Evolutionary conservation across 1,140 invertebrate species (phyloP).

Genomic region (Solenopsis fugax): DNA sequence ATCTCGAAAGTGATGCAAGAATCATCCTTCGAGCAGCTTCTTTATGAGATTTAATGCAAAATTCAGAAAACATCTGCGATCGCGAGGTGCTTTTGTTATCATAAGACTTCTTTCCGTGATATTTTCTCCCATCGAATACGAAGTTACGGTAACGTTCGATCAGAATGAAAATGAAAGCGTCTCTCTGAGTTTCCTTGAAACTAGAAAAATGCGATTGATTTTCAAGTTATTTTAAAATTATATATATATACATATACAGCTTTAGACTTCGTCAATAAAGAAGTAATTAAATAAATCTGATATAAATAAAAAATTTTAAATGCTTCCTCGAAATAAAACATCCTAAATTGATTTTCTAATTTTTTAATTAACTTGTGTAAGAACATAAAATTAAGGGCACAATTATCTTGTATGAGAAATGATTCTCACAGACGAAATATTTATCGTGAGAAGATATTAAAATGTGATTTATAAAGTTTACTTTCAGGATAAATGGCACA

Average conservation of each 20-base stretch:
- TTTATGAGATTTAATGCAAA: constrained; percentile 6
- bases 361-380: neutral
- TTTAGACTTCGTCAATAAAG: constrained; percentile 15
- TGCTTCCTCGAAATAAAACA: neutral
- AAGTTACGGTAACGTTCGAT: neutral
- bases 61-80: constrained; percentile 13
- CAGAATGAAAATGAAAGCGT: neutral
- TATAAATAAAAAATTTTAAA: neutral
- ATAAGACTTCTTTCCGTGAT: neutral
- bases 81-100: neutral
- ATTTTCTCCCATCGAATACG: neutral
- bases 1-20: constrained; percentile 31
- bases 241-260: neutral
- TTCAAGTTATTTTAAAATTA: constrained; percentile 4
- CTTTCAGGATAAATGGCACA: constrained; percentile 50
- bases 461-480: constrained; percentile 4
- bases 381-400: neutral
- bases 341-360: neutral
- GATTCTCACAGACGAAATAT: neutral
- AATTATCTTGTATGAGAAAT: neutral
- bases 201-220: neutral
- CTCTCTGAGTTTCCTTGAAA: neutral
- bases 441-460: neutral
- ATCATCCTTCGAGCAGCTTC: constrained; percentile 5
- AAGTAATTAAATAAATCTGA: neutral